Conservation (phyloP, 2,888 invertebrate species). For the Tethea ocularis region DNA sequence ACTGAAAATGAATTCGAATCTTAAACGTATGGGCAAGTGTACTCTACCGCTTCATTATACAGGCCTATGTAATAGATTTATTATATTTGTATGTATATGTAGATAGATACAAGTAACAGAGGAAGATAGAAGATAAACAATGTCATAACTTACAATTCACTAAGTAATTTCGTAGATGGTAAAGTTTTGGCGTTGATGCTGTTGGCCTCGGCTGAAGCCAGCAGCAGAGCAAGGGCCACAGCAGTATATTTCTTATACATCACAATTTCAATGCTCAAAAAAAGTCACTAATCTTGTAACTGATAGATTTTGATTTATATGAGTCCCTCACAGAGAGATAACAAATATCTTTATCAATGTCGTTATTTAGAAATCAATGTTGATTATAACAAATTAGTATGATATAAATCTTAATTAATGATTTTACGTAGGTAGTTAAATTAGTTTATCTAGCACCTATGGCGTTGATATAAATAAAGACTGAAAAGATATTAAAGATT, state of each 20-base stretch:
- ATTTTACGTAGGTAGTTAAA: conserved; percentile 31
- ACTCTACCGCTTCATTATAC: too few species aligned
- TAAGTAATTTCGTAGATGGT: conserved; percentile 29
- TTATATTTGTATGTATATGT: too few species aligned
- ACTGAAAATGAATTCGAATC: too few species aligned
- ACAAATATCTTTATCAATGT: conserved; percentile 39
- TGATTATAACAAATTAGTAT: conserved; percentile 33
- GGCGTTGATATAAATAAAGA: too few species aligned
- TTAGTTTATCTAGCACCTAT: conserved; percentile 8
- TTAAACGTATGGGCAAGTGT: too few species aligned
- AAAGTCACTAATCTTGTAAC: conserved; percentile 29
- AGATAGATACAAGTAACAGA: not conserved
- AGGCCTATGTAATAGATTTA: too few species aligned
- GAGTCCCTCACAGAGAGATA: conserved; percentile 40
- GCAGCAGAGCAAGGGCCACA: conserved; percentile 48
- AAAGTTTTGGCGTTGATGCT: conserved; percentile 34
- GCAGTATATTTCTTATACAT: conserved; percentile 59
- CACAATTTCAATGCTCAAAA: conserved; percentile 27
- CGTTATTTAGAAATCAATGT: conserved; percentile 48
- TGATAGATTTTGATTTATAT: conserved; percentile 42
- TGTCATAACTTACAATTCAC: conserved; percentile 38
- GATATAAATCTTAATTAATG: conserved; percentile 57
- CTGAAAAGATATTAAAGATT: too few species aligned
- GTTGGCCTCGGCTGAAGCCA: conserved; percentile 59
- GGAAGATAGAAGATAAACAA: conserved; percentile 11